Conservation (phyloP, 2,113 vertebrate species). For the Perccottus glenii region DNA sequence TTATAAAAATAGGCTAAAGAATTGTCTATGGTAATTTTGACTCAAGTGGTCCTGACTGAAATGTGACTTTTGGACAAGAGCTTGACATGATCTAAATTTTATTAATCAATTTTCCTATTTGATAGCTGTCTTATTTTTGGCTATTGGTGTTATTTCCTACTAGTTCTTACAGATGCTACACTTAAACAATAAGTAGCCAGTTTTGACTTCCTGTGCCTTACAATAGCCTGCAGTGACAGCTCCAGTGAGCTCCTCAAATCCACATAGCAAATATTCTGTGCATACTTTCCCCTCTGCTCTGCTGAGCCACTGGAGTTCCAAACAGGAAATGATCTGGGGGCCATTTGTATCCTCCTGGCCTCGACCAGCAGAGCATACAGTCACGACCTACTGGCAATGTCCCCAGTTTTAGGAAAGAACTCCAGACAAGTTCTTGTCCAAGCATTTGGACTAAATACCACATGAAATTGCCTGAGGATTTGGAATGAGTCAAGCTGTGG, state of each 20-base stretch:
- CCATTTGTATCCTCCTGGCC: constrained; percentile 44
- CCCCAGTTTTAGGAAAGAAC: constrained; percentile 58
- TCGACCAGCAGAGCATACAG: constrained; percentile 31
- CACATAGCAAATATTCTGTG: constrained; percentile 34
- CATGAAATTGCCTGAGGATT: constrained; percentile 62
- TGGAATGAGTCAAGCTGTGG: constrained; percentile 58
- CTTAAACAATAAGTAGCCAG: background rate
- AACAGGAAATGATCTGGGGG: constrained; percentile 62
- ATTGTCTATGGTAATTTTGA: too few species aligned
- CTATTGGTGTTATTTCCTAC: too few species aligned
- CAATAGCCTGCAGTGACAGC: constrained; percentile 21
- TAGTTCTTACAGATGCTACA: background rate
- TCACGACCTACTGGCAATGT: constrained; percentile 48
- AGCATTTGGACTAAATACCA: constrained; percentile 55
- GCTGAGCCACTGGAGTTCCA: constrained; percentile 34
- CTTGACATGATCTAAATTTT: too few species aligned
- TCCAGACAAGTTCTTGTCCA: constrained; percentile 67
- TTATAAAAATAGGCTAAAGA: too few species aligned
- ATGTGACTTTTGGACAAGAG: too few species aligned
- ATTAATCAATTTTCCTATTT: too few species aligned
- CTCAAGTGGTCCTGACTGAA: too few species aligned
- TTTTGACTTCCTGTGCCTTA: constrained; percentile 2
- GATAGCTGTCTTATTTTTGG: too few species aligned
- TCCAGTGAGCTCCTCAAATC: constrained; percentile 19
- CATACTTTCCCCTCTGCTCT: constrained; percentile 33